A percentile compares a stretch with the other conserved stretches of the same genome.
Conservation (phyloP, 2,113 vertebrate genomes). For the Ammospiza nelsoni region DNA sequence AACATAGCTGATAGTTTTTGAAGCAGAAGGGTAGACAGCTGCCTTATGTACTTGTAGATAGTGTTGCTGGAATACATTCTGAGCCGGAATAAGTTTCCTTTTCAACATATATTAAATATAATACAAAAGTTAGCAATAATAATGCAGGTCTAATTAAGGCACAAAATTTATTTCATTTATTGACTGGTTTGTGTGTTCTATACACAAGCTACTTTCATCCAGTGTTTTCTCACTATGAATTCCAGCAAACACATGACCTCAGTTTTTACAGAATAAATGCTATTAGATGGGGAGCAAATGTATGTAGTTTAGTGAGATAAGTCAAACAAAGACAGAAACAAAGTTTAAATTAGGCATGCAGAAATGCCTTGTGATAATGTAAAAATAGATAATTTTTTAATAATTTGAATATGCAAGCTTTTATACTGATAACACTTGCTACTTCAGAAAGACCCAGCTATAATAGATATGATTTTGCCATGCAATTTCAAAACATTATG, state of each 20-base stretch:
- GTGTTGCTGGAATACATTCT: neutral
- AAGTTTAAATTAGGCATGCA: neutral
- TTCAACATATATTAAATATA: neutral
- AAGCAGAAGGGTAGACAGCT: constrained; percentile 20
- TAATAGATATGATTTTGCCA: neutral
- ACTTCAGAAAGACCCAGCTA: neutral
- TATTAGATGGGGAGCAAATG: neutral
- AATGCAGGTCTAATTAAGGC: neutral
- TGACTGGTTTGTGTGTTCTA: neutral
- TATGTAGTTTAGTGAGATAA: neutral
- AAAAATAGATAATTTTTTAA: neutral
- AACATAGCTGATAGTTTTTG: neutral
- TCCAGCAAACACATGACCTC: neutral
- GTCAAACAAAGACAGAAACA: neutral
- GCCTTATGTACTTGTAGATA: neutral
- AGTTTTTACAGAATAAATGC: neutral
- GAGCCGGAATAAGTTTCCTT: neutral
- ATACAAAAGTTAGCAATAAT: neutral
- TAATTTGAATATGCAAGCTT: neutral
- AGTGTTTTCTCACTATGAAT: neutral
- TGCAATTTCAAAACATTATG: neutral
- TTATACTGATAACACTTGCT: neutral
- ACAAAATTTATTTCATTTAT: neutral
- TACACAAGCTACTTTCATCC: neutral
- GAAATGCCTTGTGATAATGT: neutral